A percentile compares a stretch with the other conserved stretches of the same genome.
phyloP scores from a whole-genome alignment of 1,140 invertebrate species.

The Reticulitermes speratus region DNA sequence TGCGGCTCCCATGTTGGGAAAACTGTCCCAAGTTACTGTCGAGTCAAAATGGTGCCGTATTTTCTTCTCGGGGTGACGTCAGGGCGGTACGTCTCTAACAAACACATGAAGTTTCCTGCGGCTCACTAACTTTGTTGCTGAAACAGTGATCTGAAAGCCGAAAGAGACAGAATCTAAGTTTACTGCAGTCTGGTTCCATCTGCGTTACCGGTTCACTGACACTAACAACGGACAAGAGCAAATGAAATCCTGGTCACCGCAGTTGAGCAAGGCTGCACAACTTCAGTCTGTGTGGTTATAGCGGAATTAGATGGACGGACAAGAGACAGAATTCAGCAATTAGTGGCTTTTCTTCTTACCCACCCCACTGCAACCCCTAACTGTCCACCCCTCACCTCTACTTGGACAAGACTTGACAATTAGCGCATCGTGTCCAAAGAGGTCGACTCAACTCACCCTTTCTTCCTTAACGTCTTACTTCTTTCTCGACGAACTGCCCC shows the following conservation, averaged over 20 bases:
- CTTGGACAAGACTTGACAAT: not conserved
- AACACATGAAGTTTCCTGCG: not conserved
- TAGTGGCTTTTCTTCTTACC: not conserved
- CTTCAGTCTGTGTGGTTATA: not conserved
- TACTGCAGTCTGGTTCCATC: not conserved
- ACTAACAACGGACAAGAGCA: not conserved
- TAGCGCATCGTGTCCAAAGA: not conserved
- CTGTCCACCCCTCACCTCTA: not conserved
- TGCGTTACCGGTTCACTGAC: not conserved
- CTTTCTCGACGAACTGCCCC: not conserved
- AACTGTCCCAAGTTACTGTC: not conserved
- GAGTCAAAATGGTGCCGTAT: not conserved
- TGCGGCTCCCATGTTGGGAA: too few species aligned
- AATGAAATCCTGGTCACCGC: not conserved
- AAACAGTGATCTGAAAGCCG: not conserved
- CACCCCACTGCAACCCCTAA: not conserved
- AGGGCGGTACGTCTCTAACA: not conserved
- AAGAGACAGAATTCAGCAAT: not conserved
- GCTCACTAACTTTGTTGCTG: not conserved
- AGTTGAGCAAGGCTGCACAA: not conserved
- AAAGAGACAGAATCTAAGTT: not conserved
- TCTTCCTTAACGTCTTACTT: not conserved
- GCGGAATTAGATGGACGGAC: not conserved
- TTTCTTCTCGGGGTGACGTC: not conserved
- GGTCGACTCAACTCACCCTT: not conserved